Conservation (phyloP, 2,113 vertebrate species). For the Elgaria multicarinata region DNA sequence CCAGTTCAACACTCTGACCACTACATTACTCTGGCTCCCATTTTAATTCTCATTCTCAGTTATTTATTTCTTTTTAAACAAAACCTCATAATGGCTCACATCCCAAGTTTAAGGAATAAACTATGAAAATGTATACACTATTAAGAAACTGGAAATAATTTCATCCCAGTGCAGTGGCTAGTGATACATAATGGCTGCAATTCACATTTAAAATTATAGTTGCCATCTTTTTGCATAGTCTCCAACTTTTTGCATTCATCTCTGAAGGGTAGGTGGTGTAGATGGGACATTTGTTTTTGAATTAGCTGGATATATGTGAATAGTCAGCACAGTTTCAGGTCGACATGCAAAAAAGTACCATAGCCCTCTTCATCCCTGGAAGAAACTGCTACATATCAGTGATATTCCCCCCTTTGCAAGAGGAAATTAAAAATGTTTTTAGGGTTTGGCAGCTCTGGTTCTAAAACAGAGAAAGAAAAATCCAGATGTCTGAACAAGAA, state of each 20-base stretch:
- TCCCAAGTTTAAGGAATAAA: not conserved
- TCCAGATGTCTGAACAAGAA: not conserved
- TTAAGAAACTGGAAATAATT: not conserved
- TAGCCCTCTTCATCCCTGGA: not conserved
- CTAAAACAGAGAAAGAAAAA: conserved; percentile 20
- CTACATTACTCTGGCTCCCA: too few relatives aligned
- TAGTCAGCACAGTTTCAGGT: not conserved
- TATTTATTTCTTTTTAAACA: too few relatives aligned
- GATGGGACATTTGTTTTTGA: not conserved
- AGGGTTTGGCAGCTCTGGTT: not conserved
- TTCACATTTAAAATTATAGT: not conserved
- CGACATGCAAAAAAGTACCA: too few relatives aligned
- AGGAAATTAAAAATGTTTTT: not conserved
- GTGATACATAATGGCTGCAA: not conserved
- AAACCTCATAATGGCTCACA: not conserved
- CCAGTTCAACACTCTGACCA: too few relatives aligned
- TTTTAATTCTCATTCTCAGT: not conserved
- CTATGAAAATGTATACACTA: not conserved
- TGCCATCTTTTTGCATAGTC: not conserved
- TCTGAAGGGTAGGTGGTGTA: not conserved
- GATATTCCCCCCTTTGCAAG: not conserved
- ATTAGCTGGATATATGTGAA: not conserved
- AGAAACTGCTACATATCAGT: not conserved
- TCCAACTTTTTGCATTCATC: not conserved
- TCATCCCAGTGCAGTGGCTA: not conserved